phyloP scores from a whole-genome alignment of 2,113 vertebrate species.

The Lepus americanus region DNA sequence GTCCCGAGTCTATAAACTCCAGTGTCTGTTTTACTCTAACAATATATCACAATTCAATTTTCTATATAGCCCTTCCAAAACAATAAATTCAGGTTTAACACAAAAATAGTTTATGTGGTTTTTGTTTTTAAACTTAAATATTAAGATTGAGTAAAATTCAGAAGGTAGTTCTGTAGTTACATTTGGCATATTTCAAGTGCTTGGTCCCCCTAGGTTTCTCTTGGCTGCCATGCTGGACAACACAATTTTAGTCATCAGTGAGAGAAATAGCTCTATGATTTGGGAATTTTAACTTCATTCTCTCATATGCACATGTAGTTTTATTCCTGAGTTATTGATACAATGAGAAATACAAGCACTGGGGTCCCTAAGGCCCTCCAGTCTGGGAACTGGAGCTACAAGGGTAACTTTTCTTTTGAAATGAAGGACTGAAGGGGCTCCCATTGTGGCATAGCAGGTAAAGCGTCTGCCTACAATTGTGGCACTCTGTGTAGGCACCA shows the following conservation, averaged over 20 bases:
- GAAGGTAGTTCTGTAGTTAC: background rate
- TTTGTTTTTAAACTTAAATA: conserved; percentile 34
- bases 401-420: background rate
- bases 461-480: no score
- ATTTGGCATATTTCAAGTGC: background rate
- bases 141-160: conserved; percentile 16
- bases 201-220: background rate
- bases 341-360: background rate
- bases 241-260: background rate
- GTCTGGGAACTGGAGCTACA: background rate
- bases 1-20: conserved; percentile 10
- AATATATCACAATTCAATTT: conserved; percentile 7
- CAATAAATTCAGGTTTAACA: background rate
- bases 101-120: conserved; percentile 43
- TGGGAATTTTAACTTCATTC: background rate
- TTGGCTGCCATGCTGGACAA: background rate
- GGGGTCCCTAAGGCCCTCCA: background rate
- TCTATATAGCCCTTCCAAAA: background rate
- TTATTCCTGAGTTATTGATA: background rate
- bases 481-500: no score
- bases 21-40: background rate
- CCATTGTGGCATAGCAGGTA: no score
- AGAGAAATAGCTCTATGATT: background rate
- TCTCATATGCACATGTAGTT: background rate
- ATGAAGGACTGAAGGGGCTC: background rate